Conservation (phyloP, 2,113 vertebrate genomes). For the Oryzias woworae region DNA sequence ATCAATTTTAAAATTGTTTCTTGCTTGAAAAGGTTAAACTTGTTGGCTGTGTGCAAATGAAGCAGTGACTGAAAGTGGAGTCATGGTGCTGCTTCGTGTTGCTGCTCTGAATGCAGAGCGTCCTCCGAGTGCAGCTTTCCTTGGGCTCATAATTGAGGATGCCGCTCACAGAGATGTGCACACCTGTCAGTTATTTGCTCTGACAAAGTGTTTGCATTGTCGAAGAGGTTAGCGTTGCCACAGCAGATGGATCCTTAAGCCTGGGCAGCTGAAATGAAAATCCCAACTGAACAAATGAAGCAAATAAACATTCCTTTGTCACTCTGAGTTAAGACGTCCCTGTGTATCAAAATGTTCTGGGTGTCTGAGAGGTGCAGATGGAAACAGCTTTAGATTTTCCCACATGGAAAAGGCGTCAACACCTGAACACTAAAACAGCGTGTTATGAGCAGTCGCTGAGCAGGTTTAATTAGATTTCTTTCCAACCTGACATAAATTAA, state of each 20-base stretch:
- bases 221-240: not conserved
- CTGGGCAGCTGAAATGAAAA: conserved; percentile 34
- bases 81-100: not conserved
- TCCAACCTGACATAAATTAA: no score
- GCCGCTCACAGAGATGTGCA: conserved; percentile 7
- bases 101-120: conserved; percentile 1
- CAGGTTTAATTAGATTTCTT: no score
- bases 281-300: conserved; percentile 4
- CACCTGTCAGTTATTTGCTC: conserved; percentile 11
- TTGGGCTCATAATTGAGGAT: conserved; percentile 19
- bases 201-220: conserved; percentile 19
- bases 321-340: not conserved
- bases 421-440: not conserved
- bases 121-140: conserved; percentile 9
- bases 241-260: conserved; percentile 5
- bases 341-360: not conserved
- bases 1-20: not conserved
- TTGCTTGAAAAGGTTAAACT: not conserved
- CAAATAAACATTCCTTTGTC: not conserved
- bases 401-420: not conserved
- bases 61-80: not conserved
- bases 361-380: not conserved
- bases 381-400: not conserved
- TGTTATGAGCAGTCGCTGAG: not conserved
- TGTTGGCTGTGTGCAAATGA: not conserved